Evolutionary conservation across 2,888 invertebrate genomes (phyloP), one percentile per base, ranked within the genome.

Genomic region (Parnassius orleans): DNA sequence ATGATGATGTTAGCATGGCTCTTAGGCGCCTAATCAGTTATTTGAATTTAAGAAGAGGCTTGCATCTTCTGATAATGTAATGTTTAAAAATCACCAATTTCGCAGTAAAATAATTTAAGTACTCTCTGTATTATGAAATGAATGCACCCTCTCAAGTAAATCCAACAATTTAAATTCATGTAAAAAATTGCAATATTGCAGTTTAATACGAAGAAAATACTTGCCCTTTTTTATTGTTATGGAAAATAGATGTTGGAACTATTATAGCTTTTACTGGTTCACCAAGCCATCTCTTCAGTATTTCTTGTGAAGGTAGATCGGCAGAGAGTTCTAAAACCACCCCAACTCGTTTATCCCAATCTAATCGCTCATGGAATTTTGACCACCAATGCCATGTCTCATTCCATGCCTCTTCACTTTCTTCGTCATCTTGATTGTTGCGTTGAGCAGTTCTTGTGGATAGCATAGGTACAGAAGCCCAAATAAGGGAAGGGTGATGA

Each of bases 161-260:
- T 33, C 5, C 33, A 24, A 24, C 24, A 33, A 33, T 33, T 7
- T 33, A 33, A 33, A 33, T 33, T 33, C 5, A 7, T 33, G 33
- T 33, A 33, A 33, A 33, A 33, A 33, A 5, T 33, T 7, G 5
- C 7, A 33, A 33, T 33, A 33, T 44, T 58, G 2, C 15, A 57
- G n/a, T 33, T 19, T 14, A n/a, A 47, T 24, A 33, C 12, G 10
- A 47, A 19, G n/a, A 47, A 56, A 7, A 50, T 58, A 65, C 97
- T 88, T 53, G 99, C 98, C 98, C 97, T 81, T 96, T 96, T 71
- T 94, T 95, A 87, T 99, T 99, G n/a, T 94, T 94, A 48, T 97
- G 92, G 84, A 99, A 99, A 63, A 97, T 88, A 50, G 94, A 93
- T 14, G 98, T 97, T 5, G 97, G 95, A 56, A 99, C 81, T 54